Evolutionary conservation across 2,888 invertebrate genomes (phyloP), one percentile per base, ranked within the genome.

Genomic region (Heliconius hortense): DNA sequence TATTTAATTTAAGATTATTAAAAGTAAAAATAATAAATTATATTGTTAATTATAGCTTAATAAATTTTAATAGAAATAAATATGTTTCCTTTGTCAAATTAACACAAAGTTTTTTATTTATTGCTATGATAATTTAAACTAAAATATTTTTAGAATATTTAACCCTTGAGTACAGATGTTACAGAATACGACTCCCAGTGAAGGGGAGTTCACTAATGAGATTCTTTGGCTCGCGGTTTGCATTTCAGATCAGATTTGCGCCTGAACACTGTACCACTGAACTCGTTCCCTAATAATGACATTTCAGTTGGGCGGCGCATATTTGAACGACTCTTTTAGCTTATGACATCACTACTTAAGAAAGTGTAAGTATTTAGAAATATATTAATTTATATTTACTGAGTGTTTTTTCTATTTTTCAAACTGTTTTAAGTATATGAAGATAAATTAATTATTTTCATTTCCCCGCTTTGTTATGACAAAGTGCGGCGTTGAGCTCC

Each of bases 221-320:
- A 92, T 93, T 93, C 93, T 93, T 92, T 92, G 91, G 91, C 84
- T 87, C 92, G 92, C 90, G 92, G 92, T 91, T 92, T 93, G 93
- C 93, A 93, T 93, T 92, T 90, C 89, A 91, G 91, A 93, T 92
- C 90, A 89, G 90, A 84, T 84, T 82, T 83, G 81, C 82, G 84
- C 84, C 84, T 77, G 79, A 76, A 81, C 81, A 77, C 82, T 84
- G 85, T 84, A 82, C 84, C 79, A 84, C 83, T 85, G 83, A 86
- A 86, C 88, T 87, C 83, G 80, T 86, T 85, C 82, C 84, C 84
- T 86, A 85, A 85, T 88, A 87, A 89, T 86, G 84, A 86, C 83
- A 84, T 81, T 83, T 80, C 77, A 77, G 77, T 76, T 77, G 75
- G 72, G 72, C 56, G 74, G 72, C 56, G 74, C 74, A 77, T 67